phyloP scores from a whole-genome alignment of 1,140 invertebrate genomes.

The Steinernema khuongi region DNA sequence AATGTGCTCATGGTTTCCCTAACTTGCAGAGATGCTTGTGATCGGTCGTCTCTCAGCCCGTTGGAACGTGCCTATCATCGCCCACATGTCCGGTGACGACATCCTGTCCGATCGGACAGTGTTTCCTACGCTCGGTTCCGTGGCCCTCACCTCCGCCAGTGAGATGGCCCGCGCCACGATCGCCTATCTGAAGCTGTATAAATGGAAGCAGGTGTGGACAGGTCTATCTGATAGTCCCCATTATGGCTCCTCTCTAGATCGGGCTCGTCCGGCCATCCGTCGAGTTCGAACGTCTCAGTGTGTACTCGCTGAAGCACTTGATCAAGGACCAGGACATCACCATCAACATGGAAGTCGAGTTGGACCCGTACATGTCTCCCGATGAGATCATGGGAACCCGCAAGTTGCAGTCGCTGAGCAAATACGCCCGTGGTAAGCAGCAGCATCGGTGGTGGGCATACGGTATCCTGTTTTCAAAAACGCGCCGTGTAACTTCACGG shows the following conservation, averaged over 20 bases:
- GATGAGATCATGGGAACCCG: conserved; percentile 56
- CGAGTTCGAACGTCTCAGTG: conserved; percentile 51
- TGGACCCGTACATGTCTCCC: conserved; percentile 53
- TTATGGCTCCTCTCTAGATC: conserved; percentile 35
- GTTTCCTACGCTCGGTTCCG: conserved; percentile 58
- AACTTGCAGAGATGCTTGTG: conserved; percentile 54
- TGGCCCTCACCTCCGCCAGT: conserved; percentile 56
- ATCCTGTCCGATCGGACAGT: conserved; percentile 49
- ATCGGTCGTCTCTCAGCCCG: conserved; percentile 54
- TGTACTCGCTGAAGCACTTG: conserved; percentile 52
- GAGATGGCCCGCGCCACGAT: conserved; percentile 58
- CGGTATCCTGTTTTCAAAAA: neutral
- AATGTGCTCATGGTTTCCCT: neutral
- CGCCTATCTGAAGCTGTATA: conserved; percentile 52
- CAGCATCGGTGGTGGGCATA: neutral
- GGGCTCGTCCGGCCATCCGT: conserved; percentile 48
- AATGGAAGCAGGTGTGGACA: conserved; percentile 52
- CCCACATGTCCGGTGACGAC: conserved; percentile 58
- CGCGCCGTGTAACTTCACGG: neutral
- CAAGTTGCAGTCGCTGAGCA: conserved; percentile 46
- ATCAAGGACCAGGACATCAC: conserved; percentile 53
- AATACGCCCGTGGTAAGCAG: conserved; percentile 46
- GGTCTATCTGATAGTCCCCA: too few relatives aligned
- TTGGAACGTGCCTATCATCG: conserved; percentile 58
- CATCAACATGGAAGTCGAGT: conserved; percentile 51